Evolutionary conservation across 2,888 invertebrate genomes (phyloP), one percentile per base, ranked within the genome.

Genomic region (Stramonita haemastoma): DNA sequence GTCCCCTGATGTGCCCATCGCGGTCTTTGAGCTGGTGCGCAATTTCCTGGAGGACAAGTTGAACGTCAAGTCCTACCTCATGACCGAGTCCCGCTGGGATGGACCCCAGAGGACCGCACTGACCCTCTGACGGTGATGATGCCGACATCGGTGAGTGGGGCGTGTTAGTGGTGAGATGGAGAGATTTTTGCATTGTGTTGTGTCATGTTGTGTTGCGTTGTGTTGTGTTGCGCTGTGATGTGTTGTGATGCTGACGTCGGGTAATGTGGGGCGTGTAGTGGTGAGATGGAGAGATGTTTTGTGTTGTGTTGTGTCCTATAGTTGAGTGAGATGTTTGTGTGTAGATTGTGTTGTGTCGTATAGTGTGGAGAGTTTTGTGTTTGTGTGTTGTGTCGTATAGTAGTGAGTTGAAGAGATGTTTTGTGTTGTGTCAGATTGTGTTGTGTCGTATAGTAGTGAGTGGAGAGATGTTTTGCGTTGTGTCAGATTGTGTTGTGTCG

Each of bases 1-100:
- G 96, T 97, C 97, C 92, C 97, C 97, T 26, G 96, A 97, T 91
- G 96, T 97, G 92, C 97, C 97, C 11, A 96, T 97, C 81, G 97
- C 97, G 93, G 94, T 97, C 84, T 97, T 97, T 95, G 97, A 97
- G 94, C 95, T 96, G 90, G 96, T 97, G 79, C 93, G 97, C 94
- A 96, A 97, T 89, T 96, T 97, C 90, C 94, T 97, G 91, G 97
- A 97, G 93, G 96, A 96, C 60, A 95, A 96, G 13, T 93, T 97
- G 85, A 96, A 96, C 77, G 96, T 96, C 91, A 96, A 96, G 91
- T 95, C 97, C 0, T 96, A 96, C 36, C 95, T 97, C 77, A 96
- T 97, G 89, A 97, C 97, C 94, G 97, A 97, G 94, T 97, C 97
- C 84, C 96, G 97, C 90, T 96, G 96, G 92, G 95, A 96, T n/a